Conservation (phyloP, 2,113 vertebrate genomes). For the Willisornis vidua region DNA sequence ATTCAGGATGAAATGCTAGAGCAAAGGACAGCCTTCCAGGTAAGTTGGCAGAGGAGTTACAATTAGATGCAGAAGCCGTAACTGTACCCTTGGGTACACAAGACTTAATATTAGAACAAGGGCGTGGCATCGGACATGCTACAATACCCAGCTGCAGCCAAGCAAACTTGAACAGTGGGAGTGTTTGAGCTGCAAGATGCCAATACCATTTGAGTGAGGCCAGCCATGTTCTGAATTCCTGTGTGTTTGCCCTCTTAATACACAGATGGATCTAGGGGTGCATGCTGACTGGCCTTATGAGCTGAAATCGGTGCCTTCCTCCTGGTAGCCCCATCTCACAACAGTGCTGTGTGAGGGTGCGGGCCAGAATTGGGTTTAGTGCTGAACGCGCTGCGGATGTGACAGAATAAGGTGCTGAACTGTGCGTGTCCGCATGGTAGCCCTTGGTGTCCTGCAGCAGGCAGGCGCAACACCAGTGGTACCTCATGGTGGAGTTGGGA, state of each 20-base stretch:
- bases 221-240: not conserved
- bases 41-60: not conserved
- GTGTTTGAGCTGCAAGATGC: not conserved
- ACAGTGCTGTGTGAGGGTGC: not conserved
- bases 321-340: accelerated
- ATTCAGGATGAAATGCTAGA: not conserved
- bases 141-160: not conserved
- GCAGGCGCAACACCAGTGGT: accelerated
- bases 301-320: not conserved
- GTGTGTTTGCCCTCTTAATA: not conserved
- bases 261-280: not conserved
- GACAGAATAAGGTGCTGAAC: accelerated
- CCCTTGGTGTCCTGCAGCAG: accelerated
- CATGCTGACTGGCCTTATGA: not conserved
- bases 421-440: accelerated
- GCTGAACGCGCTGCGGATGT: not conserved
- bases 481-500: not conserved
- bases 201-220: not conserved
- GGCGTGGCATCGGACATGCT: not conserved
- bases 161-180: not conserved
- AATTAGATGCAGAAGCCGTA: not conserved
- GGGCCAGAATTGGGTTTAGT: not conserved
- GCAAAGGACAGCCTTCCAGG: not conserved
- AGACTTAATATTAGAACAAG: not conserved
- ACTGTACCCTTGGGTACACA: not conserved